Evolutionary conservation across 2,797 vertebrate genomes (phyloP).

Genomic region (Centropyge bicolor): DNA sequence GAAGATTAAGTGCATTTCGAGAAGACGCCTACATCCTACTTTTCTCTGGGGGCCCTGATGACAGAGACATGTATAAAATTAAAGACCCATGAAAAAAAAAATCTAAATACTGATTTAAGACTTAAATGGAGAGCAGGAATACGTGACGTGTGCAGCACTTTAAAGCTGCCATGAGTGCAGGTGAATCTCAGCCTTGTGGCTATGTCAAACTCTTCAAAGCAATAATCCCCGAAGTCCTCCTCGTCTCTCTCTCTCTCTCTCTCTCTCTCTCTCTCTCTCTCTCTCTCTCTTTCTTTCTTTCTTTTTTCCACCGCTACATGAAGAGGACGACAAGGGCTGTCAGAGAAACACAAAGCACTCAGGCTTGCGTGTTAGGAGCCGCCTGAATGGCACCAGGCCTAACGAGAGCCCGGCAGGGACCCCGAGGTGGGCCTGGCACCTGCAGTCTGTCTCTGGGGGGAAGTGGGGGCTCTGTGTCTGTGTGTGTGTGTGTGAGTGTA

Average conservation of each 20-base stretch:
- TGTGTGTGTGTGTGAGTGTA: conserved; percentile 16
- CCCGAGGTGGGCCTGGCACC: conserved; percentile 78
- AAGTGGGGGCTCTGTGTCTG: conserved; percentile 35
- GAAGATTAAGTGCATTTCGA: no score
- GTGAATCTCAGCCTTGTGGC: conserved; percentile 40
- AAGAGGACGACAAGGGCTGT: conserved; percentile 71
- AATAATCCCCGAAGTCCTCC: conserved; percentile 60
- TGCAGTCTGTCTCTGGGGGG: conserved; percentile 70
- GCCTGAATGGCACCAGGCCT: conserved; percentile 79
- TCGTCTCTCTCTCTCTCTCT: conserved; percentile 37
- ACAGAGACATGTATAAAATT: not conserved
- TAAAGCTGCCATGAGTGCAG: conserved; percentile 14
- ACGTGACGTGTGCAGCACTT: not conserved
- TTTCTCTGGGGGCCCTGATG: not conserved
- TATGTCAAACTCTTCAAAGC: conserved; percentile 52
- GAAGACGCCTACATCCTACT: no score
- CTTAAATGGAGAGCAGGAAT: not conserved
- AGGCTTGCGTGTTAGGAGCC: conserved; percentile 75
- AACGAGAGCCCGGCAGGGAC: conserved; percentile 79
- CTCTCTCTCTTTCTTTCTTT: conserved; percentile 23
- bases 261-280: conserved; percentile 39
- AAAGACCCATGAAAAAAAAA: not conserved
- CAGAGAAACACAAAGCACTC: conserved; percentile 78
- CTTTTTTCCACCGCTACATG: conserved; percentile 42
- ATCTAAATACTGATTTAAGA: not conserved